phyloP scores from a whole-genome alignment of 2,113 vertebrate genomes.

The Burhinus oedicnemus region DNA sequence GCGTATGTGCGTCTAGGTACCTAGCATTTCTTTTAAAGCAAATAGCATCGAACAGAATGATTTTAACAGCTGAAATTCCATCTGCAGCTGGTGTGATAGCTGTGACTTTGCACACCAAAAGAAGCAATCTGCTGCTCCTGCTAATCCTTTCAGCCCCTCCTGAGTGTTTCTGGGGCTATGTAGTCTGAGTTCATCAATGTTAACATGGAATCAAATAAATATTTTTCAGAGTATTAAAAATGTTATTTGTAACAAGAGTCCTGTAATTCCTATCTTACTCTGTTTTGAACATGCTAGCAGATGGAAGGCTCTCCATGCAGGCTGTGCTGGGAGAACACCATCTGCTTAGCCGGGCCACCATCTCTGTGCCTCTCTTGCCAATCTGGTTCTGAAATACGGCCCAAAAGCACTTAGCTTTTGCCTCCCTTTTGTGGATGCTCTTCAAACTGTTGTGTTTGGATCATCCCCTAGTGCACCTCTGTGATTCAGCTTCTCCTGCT shows the following conservation, averaged over 20 bases:
- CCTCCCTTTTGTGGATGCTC: background rate
- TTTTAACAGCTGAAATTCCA: background rate
- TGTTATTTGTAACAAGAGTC: background rate
- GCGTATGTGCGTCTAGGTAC: background rate
- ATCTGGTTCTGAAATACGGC: background rate
- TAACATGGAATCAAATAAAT: slow-evolving; percentile 31
- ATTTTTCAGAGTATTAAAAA: slow-evolving; percentile 40
- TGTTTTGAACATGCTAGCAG: background rate
- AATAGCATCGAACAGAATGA: background rate
- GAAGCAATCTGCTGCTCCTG: background rate
- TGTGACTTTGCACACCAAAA: background rate
- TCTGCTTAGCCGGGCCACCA: slow-evolving; percentile 29
- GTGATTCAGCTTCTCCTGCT: background rate
- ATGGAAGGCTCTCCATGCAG: background rate
- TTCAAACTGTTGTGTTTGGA: background rate
- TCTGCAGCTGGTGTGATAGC: background rate
- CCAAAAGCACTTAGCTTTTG: background rate
- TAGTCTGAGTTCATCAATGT: background rate
- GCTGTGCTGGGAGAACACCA: background rate
- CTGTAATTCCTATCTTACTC: background rate
- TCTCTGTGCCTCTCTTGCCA: background rate
- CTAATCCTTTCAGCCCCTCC: background rate
- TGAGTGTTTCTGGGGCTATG: background rate
- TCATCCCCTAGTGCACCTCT: background rate
- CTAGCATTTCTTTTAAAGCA: background rate